Evolutionary conservation across 2,888 invertebrate species (phyloP).

Genomic region (Melinopterus prodromus): DNA sequence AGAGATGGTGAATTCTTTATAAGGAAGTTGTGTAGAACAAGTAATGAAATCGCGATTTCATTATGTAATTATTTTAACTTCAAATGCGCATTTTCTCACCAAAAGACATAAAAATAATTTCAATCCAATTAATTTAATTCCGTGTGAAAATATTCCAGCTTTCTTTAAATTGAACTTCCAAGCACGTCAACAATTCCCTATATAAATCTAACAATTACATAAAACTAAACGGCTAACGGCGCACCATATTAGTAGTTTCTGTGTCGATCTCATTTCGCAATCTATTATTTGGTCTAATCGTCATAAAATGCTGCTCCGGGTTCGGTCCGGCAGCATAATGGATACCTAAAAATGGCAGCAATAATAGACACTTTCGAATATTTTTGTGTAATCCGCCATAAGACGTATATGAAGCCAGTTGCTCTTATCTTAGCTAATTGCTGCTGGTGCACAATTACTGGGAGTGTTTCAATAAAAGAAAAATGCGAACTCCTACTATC

Average conservation of each 20-base stretch:
- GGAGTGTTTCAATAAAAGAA: background rate
- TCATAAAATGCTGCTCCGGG: background rate
- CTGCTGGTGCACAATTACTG: background rate
- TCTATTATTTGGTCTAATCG: background rate
- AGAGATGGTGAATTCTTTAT: no score
- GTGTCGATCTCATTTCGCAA: background rate
- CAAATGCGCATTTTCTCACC: no score
- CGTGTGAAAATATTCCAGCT: background rate
- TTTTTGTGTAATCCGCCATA: background rate
- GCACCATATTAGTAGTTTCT: background rate
- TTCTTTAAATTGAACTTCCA: background rate
- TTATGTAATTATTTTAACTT: no score
- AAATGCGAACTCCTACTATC: background rate
- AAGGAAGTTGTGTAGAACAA: no score
- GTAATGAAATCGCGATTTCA: no score
- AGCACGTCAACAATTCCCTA: background rate
- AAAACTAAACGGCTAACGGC: background rate
- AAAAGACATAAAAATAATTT: no score
- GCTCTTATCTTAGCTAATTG: background rate
- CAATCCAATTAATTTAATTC: no score
- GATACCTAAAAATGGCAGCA: constrained; percentile 4
- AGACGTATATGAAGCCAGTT: background rate
- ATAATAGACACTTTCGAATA: background rate
- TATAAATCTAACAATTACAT: background rate
- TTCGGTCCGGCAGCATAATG: background rate